Conservation (phyloP, 2,113 vertebrate species). For the Nipponia nippon region DNA sequence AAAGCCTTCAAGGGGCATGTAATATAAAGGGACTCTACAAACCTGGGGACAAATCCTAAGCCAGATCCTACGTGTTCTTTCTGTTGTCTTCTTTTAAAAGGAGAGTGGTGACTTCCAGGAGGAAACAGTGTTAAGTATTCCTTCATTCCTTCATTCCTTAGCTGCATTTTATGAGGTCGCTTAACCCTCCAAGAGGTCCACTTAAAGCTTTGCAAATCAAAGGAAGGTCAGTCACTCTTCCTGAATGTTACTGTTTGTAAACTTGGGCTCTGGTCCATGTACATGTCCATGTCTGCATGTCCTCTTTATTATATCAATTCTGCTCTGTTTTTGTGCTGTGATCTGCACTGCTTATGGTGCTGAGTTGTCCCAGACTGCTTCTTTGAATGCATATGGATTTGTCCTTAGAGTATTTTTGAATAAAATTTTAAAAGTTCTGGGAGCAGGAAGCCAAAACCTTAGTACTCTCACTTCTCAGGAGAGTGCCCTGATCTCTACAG, state of each 20-base stretch:
- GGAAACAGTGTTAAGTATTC: background rate
- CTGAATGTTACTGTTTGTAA: background rate
- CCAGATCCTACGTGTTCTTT: background rate
- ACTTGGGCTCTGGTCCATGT: background rate
- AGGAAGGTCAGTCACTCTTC: background rate
- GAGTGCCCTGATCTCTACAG: accelerated
- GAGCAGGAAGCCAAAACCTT: background rate
- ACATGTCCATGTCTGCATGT: background rate
- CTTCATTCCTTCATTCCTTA: background rate
- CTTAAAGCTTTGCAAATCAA: background rate
- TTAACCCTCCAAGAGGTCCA: background rate
- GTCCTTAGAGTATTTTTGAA: background rate
- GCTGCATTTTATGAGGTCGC: background rate
- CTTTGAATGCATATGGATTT: background rate
- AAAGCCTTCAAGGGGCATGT: background rate
- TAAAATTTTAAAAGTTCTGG: background rate
- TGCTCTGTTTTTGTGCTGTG: background rate
- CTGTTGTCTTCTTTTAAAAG: background rate
- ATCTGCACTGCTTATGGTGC: background rate
- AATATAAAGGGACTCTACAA: background rate
- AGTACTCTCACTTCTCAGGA: background rate
- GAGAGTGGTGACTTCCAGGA: background rate
- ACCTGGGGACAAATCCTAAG: background rate
- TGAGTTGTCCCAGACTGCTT: background rate
- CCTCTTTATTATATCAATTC: background rate